Base-by-base conservation (phyloP, 2,113 vertebrate species). In the Salminus brasiliensis region DNA sequence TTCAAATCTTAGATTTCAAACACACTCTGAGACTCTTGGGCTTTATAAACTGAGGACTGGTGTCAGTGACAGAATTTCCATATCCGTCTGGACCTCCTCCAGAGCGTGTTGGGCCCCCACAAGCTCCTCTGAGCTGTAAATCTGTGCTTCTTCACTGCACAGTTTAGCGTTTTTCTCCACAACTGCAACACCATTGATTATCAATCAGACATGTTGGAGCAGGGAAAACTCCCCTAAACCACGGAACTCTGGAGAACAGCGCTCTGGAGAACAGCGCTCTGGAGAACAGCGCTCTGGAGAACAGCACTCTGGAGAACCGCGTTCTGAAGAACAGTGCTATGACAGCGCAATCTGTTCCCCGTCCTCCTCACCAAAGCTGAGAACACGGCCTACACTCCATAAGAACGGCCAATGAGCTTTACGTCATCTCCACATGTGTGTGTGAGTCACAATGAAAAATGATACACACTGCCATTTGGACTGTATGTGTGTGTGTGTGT, bases 261-360 rank as follows among this genome's bases (percentile, higher is more conserved):
- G 21, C 23, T 45, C 11, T 78, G 1, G 45, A 78, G 59, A 49
- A 63, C 53, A 23, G 62, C 25, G 62, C 47, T 70, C 32, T 43
- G 34, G n/a, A n/a, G n/a, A n/a, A 74, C 76, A 82, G 65, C 41
- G 41, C 52, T 45, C 11, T 78, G 1, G 45, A 78, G 59, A 49
- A 63, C 53, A 23, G 62, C 25, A 52, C 47, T 70, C 32, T 43
- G 34, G n/a, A n/a, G 52, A 79, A 72, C n/a, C n/a, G 30, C 52
- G 21, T 18, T 45, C 11, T 78, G 1, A 36, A 78, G 59, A 49
- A 63, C 53, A 23, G 62, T 32, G 62, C 47, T 70, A 23, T 43
- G 34, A 74, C 76, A 82, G 65, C 41, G 41, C 52, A 73, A 78
- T 83, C 81, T 83, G 81, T 79, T 79, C 36, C 57, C 13, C 30